Evolutionary conservation across 64 coral and sea anemone genomes (phyloP), one percentile per base, ranked within the genome.

Genomic region (Pocillopora damicornis): DNA sequence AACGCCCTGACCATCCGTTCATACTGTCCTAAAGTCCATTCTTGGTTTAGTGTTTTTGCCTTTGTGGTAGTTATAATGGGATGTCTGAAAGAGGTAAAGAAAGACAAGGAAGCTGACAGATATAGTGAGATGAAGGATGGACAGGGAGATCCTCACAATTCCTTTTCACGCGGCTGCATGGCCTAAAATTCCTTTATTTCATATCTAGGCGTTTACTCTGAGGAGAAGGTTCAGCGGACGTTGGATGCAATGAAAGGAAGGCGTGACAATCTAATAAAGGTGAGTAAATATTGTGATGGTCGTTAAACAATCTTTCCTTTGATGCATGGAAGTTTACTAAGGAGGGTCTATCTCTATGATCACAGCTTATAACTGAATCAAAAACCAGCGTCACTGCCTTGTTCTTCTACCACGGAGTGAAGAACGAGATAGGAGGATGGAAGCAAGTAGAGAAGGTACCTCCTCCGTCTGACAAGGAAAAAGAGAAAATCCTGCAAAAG

Each of bases 391-490:
- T 93, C 11, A 93, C 86, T 16, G 91, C 91, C 61, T 61, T 93
- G 72, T 93, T 93, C 74, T 93, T 93, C 36, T 87, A 93, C 86
- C 91, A 93, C 66, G 91, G 91, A 8, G 86, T 75, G 59, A 86
- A 88, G 61, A 93, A 45, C 14, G 91, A 93, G 75, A 93, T 93
- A 38, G 86, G 83, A 38, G 51, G 58, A 30, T 93, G 91, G 91
- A 89, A 89, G 71, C 63, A 85, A 25, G 82, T 76, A 42, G 87
- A 77, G 36, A 38, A 15, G 15, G 17, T 38, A 13, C 76, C 85
- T n/a, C 73, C 60, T 30, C 68, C 74, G 13, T 75, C 58, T 11
- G 87, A 59, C 18, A 36, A 58, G 11, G 72, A 83, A 17, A 93
- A 84, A 61, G 12, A 89, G 37, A 76, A 76, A 30, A 89, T 88